Conservation (phyloP, 2,113 vertebrate genomes). For the Ariopsis seemanni region DNA sequence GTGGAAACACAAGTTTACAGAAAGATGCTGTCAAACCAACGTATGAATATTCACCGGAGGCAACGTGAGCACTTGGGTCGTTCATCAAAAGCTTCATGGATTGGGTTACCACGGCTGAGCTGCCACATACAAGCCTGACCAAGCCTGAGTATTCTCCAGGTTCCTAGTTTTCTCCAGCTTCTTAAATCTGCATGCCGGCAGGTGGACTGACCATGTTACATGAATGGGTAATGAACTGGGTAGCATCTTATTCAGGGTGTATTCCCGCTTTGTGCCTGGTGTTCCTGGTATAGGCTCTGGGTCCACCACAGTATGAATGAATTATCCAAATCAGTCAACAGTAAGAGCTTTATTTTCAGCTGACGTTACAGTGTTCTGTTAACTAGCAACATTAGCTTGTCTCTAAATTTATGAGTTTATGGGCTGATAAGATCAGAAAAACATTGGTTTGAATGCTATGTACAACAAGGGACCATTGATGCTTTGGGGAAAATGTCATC, state of each 20-base stretch:
- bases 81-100: background rate
- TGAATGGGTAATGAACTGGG: no score
- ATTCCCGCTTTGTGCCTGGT: background rate
- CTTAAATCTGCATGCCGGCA: background rate
- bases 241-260: background rate
- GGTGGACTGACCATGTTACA: background rate
- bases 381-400: background rate
- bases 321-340: no score
- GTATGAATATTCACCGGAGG: background rate
- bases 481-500: slow-evolving; percentile 18
- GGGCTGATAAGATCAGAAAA: background rate
- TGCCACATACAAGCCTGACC: background rate
- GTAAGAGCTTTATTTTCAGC: background rate
- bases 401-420: background rate
- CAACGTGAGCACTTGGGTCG: background rate
- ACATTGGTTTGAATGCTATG: no score
- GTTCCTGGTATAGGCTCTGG: background rate
- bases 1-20: background rate
- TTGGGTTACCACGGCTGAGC: background rate
- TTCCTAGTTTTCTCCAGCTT: background rate
- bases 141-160: no score
- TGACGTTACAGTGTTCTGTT: background rate
- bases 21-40: background rate
- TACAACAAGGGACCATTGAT: background rate
- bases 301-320: background rate